phyloP scores from a whole-genome alignment of 2,888 invertebrate genomes.

The Polylopha cassiicola region DNA sequence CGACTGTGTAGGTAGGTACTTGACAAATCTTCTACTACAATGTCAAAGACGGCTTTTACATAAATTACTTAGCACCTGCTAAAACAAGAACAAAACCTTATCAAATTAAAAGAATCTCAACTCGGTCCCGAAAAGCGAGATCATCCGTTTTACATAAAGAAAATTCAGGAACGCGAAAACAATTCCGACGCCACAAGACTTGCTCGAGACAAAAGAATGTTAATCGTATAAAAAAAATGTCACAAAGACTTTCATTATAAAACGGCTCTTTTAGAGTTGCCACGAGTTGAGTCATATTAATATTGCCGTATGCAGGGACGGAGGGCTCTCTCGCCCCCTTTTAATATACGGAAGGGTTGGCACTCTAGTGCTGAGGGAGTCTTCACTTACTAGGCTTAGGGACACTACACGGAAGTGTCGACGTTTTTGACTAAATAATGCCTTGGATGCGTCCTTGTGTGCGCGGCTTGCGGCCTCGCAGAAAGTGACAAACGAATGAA shows the following conservation, averaged over 20 bases:
- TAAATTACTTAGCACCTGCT: too few relatives aligned
- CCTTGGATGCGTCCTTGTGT: too few relatives aligned
- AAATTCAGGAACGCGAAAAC: conserved; percentile 8
- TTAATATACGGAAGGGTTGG: conserved; percentile 20
- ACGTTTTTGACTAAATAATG: conserved; percentile 14
- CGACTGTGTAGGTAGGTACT: too few relatives aligned
- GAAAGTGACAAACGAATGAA: too few relatives aligned
- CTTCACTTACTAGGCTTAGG: conserved; percentile 15
- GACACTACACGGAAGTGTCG: conserved; percentile 10
- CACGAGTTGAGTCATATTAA: conserved; percentile 19
- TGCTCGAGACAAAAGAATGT: conserved; percentile 9
- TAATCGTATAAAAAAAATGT: conserved; percentile 16
- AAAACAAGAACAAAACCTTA: background rate
- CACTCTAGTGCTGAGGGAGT: conserved; percentile 17
- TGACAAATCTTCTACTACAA: too few relatives aligned
- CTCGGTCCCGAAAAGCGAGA: conserved; percentile 1
- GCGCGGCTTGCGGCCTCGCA: too few relatives aligned
- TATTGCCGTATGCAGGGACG: conserved; percentile 16
- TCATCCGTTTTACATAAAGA: conserved; percentile 6
- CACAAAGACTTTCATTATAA: conserved; percentile 16
- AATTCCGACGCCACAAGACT: conserved; percentile 9
- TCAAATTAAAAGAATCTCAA: conserved; percentile 6
- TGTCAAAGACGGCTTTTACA: too few relatives aligned
- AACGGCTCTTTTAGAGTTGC: conserved; percentile 10
- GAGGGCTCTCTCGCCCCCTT: conserved; percentile 15